phyloP scores from a whole-genome alignment of 2,888 invertebrate genomes.

The Patella ulyssiponensis region DNA sequence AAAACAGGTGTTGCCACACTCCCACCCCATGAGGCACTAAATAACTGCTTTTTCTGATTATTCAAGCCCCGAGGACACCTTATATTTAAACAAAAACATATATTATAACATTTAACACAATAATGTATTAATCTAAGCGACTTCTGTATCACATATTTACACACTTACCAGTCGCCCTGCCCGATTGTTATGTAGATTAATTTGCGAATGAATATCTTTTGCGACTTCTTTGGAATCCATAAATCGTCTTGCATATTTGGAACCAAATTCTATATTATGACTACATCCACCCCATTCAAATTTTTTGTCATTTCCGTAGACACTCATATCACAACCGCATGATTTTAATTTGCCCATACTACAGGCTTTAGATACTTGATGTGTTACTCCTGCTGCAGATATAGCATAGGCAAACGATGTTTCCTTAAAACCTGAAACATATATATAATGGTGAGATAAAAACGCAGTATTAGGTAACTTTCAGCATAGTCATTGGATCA shows the following conservation, averaged over 20 bases:
- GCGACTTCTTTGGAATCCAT: conserved; percentile 90
- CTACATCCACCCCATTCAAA: conserved; percentile 91
- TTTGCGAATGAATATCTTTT: conserved; percentile 69
- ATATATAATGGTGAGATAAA: too few species aligned
- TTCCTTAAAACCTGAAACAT: conserved; percentile 88
- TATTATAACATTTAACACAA: too few species aligned
- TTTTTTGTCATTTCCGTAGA: conserved; percentile 74
- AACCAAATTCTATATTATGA: conserved; percentile 84
- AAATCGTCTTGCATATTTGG: conserved; percentile 87
- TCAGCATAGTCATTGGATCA: neutral
- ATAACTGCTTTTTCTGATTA: too few species aligned
- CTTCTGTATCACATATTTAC: neutral
- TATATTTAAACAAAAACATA: too few species aligned
- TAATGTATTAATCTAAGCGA: too few species aligned
- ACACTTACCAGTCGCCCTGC: conserved; percentile 69
- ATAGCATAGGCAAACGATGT: conserved; percentile 97
- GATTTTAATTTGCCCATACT: conserved; percentile 90
- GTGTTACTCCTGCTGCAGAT: conserved; percentile 94
- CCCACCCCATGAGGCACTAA: too few species aligned
- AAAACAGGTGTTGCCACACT: too few species aligned
- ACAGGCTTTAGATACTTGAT: conserved; percentile 93
- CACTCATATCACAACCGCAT: conserved; percentile 77
- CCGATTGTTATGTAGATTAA: conserved; percentile 70
- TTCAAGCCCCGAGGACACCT: too few species aligned
- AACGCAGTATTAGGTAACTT: too few species aligned